Evolutionary conservation across 2,888 invertebrate species (phyloP), one percentile per base, ranked within the genome.

Genomic region (Hemistola chrysoprasaria): DNA sequence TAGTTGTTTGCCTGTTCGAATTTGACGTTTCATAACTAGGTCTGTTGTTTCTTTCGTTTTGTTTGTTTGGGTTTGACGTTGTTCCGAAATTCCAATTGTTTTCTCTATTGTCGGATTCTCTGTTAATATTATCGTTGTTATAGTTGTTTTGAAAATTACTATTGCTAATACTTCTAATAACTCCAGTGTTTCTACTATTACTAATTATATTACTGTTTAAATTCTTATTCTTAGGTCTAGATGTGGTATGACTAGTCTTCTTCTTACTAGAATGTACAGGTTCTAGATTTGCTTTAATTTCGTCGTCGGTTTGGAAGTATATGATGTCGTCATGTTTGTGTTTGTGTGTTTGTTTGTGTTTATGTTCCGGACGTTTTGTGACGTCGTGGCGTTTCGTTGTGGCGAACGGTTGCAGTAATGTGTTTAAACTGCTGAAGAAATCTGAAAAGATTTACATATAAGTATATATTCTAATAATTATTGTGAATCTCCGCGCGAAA

Each of bases 341-440:
- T 27, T 41, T 49, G 16, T 27, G 43, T 10, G 53, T 45, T 36
- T 50, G 55, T 34, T 47, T 56, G 29, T 9, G 40, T 1, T 35
- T 43, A 0, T 33, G 20, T 9, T 24, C 47, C 40, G 40, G 40
- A 22, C 31, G 37, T 44, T 50, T 50, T 20, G 39, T 47, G 5
- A 41, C 49, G 16, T 53, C 55, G 21, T 45, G 47, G 36, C 45
- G 21, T 16, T 50, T 55, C 1, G 34, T 51, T 0, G 63, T 62
- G 1, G 55, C 50, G 10, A 53, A 50, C 0, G 63, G 58, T 11
- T 73, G 71, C 1, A 71, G 38, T 1, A 67, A 49, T 0, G 78
- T 65, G 35, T 76, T 77, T 2, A 81, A 46, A 0, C 68, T 70
- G 59, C 76, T 70, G 34, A 80, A 61, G 31, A 81, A 56, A 58